Conservation (phyloP, 2,888 invertebrate species). For the Pelosia muscerda region DNA sequence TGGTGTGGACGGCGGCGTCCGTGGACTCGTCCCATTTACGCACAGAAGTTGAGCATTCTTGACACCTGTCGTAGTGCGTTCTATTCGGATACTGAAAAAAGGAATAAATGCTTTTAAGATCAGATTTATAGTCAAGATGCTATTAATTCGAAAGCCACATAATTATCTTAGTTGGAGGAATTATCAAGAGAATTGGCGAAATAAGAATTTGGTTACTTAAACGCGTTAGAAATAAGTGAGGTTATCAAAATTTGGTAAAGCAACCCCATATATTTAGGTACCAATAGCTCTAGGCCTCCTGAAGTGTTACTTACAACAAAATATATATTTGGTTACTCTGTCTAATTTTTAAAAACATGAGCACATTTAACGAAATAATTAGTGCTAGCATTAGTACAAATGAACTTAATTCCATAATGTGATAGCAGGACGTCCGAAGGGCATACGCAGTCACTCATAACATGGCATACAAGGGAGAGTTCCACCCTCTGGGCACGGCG, state of each 20-base stretch:
- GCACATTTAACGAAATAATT: neutral
- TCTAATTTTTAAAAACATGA: neutral
- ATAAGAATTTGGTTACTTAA: too few species aligned
- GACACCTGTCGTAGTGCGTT: constrained; percentile 59
- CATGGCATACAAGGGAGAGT: constrained; percentile 30
- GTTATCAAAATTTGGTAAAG: too few species aligned
- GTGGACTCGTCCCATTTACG: constrained; percentile 64
- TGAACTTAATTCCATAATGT: constrained; percentile 4
- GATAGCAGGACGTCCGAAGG: constrained; percentile 41
- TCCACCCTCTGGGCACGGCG: constrained; percentile 35
- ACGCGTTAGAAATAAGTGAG: too few species aligned
- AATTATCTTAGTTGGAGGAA: too few species aligned
- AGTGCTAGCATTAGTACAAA: constrained; percentile 22
- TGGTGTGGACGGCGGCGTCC: constrained; percentile 71
- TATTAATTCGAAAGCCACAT: neutral
- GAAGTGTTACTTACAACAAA: too few species aligned
- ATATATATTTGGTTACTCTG: too few species aligned
- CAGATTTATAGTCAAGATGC: neutral
- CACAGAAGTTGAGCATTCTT: constrained; percentile 76
- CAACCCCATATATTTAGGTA: too few species aligned
- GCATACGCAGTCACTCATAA: constrained; percentile 18
- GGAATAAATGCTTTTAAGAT: neutral
- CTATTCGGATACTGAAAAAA: constrained; percentile 53
- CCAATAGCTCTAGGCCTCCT: too few species aligned
- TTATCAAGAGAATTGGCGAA: too few species aligned